Conservation (phyloP, 1,140 invertebrate species). For the Caligus rogercresseyi region DNA sequence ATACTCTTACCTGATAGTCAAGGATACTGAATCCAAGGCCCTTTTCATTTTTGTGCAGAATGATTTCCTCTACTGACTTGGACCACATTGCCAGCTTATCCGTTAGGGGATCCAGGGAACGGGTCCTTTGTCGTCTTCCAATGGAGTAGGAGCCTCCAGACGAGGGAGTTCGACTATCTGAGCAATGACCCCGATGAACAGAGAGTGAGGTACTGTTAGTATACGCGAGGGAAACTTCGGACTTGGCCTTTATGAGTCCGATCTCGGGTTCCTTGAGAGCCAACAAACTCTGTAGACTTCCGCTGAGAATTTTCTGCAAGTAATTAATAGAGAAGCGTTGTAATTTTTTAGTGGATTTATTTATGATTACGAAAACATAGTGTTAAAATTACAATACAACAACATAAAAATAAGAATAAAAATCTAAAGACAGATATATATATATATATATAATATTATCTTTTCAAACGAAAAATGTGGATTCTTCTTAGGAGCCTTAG, state of each 20-base stretch:
- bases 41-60: slow-evolving; percentile 66
- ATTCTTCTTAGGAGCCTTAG: too few species aligned
- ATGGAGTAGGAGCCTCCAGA: not conserved
- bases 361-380: too few species aligned
- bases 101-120: slow-evolving; percentile 89
- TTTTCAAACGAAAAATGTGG: too few species aligned
- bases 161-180: not conserved
- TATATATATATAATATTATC: too few species aligned
- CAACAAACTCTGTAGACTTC: slow-evolving; percentile 13
- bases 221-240: slow-evolving; percentile 64
- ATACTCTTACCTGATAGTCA: slow-evolving; percentile 55
- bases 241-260: slow-evolving; percentile 84
- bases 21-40: slow-evolving; percentile 96
- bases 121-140: slow-evolving; percentile 39
- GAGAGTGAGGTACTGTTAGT: slow-evolving; percentile 38
- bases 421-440: too few species aligned
- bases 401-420: too few species aligned
- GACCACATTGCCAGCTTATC: slow-evolving; percentile 90
- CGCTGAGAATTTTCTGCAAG: slow-evolving; percentile 17
- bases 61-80: slow-evolving; percentile 30
- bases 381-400: too few species aligned
- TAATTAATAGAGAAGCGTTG: not conserved
- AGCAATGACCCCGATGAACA: slow-evolving; percentile 23
- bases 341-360: too few species aligned
- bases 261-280: slow-evolving; percentile 33